Base-by-base conservation (phyloP, 2,113 vertebrate genomes). In the Redunca redunca region DNA sequence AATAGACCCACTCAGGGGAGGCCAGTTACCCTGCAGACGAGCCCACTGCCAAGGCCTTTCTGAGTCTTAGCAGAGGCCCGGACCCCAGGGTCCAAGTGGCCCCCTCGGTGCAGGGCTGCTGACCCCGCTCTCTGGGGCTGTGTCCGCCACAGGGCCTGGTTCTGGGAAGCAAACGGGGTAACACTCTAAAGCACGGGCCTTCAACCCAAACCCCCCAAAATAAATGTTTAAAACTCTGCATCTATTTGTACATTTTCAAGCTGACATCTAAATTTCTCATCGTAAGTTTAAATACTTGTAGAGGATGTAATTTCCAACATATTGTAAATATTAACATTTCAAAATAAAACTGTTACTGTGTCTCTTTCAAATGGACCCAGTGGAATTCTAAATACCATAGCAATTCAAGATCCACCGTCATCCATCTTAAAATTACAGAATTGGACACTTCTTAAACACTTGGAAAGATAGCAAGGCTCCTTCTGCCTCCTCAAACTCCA, bases 281-380 rank as follows among this genome's bases (percentile, higher is more conserved):
- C 36, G 0, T 94, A 80, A 93, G 86, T 97, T 95, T 97, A 97
- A 97, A 97, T 97, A 87, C 96, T 97, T 97, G 91, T n/a, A 89
- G 96, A 96, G 98, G 96, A 98, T 98, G 96, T 98, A 95, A 97
- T 97, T 97, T 97, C 97, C 83, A 97, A 94, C 89, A 55, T 85
- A 93, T 3, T 94, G 16, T 98, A 98, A 98, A 98, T 98, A 98
- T 98, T 98, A 97, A 92, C 97, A 98, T 97, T 97, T 96, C 93
- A 94, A 94, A 98, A 96, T 93, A 97, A 97, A 97, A 98, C 96
- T 97, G 98, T 98, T 98, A 92, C 87, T 90, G 16, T 96, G 97
- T 93, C 96, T 87, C 97, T 97, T 96, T 98, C 88, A 97, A 97
- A 98, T 93, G 95, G 91, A 93, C 96, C 95, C 93, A 97, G 2